Percentiles rank a stretch among this genome's conserved stretches.
Evolutionary conservation across 35 echinoderm and acorn worm species (phyloP).

Genomic region (Diadema setosum): DNA sequence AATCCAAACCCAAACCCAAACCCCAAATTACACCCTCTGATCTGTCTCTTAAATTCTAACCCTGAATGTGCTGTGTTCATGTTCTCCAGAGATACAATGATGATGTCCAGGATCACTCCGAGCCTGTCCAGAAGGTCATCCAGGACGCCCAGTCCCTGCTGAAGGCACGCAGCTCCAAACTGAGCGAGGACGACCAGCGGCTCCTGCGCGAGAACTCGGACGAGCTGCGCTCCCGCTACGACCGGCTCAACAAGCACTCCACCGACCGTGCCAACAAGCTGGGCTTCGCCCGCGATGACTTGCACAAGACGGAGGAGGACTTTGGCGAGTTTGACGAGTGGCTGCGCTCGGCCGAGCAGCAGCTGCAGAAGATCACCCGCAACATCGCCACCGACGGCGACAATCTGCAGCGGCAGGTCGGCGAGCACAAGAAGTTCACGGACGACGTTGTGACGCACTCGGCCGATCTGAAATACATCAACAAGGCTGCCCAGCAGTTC

Average conservation of each 20-base stretch:
- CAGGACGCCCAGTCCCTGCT: constrained; percentile 78
- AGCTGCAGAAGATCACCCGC: constrained; percentile 51
- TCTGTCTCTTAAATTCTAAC: too few species aligned
- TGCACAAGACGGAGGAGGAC: constrained; percentile 71
- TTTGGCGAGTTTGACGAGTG: constrained; percentile 75
- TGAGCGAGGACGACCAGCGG: constrained; percentile 46
- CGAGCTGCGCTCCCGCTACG: constrained; percentile 72
- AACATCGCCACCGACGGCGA: constrained; percentile 54
- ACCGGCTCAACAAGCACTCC: constrained; percentile 63
- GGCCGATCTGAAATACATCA: constrained; percentile 84
- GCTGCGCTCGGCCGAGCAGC: constrained; percentile 68
- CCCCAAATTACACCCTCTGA: too few species aligned
- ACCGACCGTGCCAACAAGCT: constrained; percentile 54
- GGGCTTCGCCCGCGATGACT: constrained; percentile 52
- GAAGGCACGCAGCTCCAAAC: constrained; percentile 45
- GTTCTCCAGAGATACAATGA: constrained; percentile 47
- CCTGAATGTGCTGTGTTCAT: too few species aligned
- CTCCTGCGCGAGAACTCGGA: constrained; percentile 52
- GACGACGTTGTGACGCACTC: constrained; percentile 93
- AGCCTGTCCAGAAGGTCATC: constrained; percentile 84
- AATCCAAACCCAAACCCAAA: too few species aligned
- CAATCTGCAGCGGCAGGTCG: constrained; percentile 40
- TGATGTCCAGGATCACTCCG: constrained; percentile 79
- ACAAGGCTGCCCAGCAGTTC: constrained; percentile 77
- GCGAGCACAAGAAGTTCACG: constrained; percentile 71